Base-by-base conservation (phyloP, 2,888 invertebrate species). In the Pecten maximus region DNA sequence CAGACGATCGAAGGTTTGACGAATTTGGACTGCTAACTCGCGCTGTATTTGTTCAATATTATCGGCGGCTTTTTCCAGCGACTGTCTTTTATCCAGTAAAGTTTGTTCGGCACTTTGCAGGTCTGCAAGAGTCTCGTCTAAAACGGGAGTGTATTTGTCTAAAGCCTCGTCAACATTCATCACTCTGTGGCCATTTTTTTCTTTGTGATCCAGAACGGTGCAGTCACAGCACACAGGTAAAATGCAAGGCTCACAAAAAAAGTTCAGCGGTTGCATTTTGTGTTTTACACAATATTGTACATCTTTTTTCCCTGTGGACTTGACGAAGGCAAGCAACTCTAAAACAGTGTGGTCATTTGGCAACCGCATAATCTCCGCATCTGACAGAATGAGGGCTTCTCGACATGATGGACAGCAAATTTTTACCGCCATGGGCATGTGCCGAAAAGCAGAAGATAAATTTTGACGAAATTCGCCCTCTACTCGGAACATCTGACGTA, bases 191-290 rank as follows among this genome's bases (percentile, higher is more conserved):
- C 95, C 95, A 87, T 93, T 94, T 15, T 93, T 91, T 91, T 96
- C 95, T 91, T 95, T 95, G 92, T 96, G 96, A 89, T 96, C 96
- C 50, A 96, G 93, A 10, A 96, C 95, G 3, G 96, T 96, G 87
- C 96, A 96, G 91, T 96, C 96, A 92, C 96, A 95, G 89, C 96
- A 96, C 28, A 96, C 95, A 0, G 96, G 96, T 88, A 93, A 92
- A 90, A 95, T 95, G 91, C 96, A 96, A 0, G 95, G 95, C 92
- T 96, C 96, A 92, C 96, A 96, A 94, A 96, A 96, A 92, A 96
- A 96, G 93, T 96, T 95, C 90, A 96, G 92, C 0, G 96, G 95
- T 92, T 96, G 96, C 91, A 95, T 92, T 91, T 96, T 95, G 90
- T 96, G 96, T 91, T 95, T 95, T 39, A 94, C 90, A 92, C 96